A percentile compares a stretch with the other conserved stretches of the same genome.
These are phyloP conservation scores for Mycetomoellerius zeteki DNA, from an alignment of 1,140 invertebrate genomes.

Conservation along the genomic window DNA sequence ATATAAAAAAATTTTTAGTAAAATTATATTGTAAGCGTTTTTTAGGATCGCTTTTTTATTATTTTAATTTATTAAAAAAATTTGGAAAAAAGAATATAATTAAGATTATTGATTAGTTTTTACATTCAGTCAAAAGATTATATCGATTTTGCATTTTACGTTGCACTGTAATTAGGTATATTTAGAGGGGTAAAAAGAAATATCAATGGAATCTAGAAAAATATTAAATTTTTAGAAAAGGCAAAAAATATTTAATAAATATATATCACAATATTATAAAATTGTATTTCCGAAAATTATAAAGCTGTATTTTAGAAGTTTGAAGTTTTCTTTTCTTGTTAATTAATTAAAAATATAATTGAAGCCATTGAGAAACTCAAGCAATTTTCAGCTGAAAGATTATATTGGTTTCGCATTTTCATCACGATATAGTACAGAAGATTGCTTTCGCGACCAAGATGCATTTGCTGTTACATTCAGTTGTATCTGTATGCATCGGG, in stretches of 20 bases:
- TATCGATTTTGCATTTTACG: background rate
- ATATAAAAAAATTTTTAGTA: background rate
- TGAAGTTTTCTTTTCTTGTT: background rate
- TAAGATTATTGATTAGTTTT: background rate
- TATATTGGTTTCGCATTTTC: background rate
- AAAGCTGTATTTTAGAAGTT: background rate
- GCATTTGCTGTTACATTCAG: slow-evolving; percentile 19
- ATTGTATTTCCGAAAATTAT: background rate
- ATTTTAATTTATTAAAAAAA: too few species aligned
- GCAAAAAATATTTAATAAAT: background rate
- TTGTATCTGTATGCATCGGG: slow-evolving; percentile 25
- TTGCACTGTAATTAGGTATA: slow-evolving; percentile 6
- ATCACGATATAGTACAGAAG: background rate
- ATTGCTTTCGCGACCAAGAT: background rate
- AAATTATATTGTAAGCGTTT: background rate
- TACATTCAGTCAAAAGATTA: background rate
- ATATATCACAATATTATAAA: background rate
- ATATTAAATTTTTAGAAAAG: background rate
- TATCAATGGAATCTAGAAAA: too few species aligned
- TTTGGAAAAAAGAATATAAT: background rate
- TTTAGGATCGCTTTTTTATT: background rate
- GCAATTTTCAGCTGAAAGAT: background rate
- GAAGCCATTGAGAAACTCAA: background rate
- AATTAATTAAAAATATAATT: background rate
- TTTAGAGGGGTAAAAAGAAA: background rate